A percentile compares a stretch with the other conserved stretches of the same genome.
Evolutionary conservation across 2,797 vertebrate species (phyloP).

Genomic region (Hemibagrus guttatus): DNA sequence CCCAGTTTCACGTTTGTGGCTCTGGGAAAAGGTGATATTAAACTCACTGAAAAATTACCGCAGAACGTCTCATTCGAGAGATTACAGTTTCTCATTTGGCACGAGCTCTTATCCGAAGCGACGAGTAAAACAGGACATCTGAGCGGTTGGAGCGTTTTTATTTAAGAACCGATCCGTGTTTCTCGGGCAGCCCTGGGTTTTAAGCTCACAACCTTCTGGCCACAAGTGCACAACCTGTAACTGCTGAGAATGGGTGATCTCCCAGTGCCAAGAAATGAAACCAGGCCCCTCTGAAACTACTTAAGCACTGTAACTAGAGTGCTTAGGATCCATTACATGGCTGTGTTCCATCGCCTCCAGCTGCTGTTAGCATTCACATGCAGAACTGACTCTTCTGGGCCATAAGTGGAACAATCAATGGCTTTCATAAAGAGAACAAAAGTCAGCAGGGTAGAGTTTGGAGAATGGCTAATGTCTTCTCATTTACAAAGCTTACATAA

Average conservation of each 20-base stretch:
- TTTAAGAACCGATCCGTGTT: background rate
- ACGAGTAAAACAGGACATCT: background rate
- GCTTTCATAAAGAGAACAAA: conserved; percentile 12
- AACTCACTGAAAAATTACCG: background rate
- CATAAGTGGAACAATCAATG: conserved; percentile 10
- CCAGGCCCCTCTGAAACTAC: background rate
- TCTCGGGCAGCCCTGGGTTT: background rate
- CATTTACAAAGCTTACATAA: conserved; percentile 1
- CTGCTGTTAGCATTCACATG: conserved; percentile 31
- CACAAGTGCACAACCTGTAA: conserved; percentile 40
- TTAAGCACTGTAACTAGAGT: background rate
- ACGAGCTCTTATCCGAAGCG: background rate
- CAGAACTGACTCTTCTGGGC: conserved; percentile 22
- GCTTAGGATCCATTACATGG: conserved; percentile 29
- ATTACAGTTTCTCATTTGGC: background rate
- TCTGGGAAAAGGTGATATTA: background rate
- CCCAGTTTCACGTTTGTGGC: background rate
- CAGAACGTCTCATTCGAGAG: background rate
- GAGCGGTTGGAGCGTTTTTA: too few relatives aligned
- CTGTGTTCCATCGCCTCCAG: conserved; percentile 15
- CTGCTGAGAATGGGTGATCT: background rate
- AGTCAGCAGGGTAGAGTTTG: background rate
- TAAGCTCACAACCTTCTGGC: conserved; percentile 2
- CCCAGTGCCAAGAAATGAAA: conserved; percentile 8
- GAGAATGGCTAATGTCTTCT: conserved; percentile 10